Conservation (phyloP, 2,113 vertebrate species). For the Nothocercus nigrocapillus region DNA sequence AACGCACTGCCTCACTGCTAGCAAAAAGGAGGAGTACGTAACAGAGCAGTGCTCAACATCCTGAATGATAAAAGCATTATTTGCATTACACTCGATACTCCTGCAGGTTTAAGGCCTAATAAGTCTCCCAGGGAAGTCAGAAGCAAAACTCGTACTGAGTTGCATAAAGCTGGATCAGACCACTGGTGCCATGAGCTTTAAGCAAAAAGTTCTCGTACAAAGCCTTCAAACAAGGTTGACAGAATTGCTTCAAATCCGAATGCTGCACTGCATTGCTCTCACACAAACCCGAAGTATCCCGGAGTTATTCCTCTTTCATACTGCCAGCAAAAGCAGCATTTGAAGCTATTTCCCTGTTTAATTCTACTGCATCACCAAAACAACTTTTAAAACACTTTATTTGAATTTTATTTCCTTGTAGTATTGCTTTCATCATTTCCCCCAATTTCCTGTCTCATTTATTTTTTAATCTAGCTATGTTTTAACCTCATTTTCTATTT, state of each 20-base stretch:
- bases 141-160: background rate
- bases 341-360: background rate
- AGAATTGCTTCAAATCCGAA: background rate
- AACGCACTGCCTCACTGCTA: background rate
- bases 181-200: background rate
- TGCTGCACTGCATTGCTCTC: background rate
- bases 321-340: background rate
- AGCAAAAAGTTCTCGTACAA: background rate
- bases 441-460: background rate
- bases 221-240: background rate
- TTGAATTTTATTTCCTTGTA: background rate
- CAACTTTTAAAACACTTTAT: background rate
- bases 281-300: background rate
- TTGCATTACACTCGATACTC: background rate
- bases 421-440: background rate
- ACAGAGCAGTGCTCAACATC: background rate
- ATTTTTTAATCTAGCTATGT: background rate
- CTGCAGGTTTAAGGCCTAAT: background rate
- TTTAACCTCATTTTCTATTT: background rate
- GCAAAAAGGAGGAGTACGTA: background rate
- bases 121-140: background rate
- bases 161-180: background rate
- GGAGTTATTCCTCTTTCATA: fast-evolving
- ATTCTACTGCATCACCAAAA: background rate
- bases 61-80: background rate